phyloP scores from a whole-genome alignment of 2,113 vertebrate species.

The Bos indicus region DNA sequence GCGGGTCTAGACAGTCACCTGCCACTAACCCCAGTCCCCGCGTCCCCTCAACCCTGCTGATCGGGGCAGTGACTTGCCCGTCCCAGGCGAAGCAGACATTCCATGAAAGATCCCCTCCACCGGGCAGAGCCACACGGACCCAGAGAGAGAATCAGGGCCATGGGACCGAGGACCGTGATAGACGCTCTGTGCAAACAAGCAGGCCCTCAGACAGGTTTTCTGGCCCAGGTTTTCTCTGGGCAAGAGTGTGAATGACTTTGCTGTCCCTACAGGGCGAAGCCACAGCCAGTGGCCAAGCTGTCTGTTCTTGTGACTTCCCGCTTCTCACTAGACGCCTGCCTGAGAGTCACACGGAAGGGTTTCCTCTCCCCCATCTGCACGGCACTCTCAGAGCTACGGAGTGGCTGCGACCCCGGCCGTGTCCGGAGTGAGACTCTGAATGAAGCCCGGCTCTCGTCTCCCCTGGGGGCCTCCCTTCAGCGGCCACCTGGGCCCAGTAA shows the following conservation, averaged over 20 bases:
- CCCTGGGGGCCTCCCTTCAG: neutral
- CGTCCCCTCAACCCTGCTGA: neutral
- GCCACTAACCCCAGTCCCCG: neutral
- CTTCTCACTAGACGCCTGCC: neutral
- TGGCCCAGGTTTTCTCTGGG: neutral
- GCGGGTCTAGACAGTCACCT: neutral
- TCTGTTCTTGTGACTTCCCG: neutral
- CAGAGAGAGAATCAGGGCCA: neutral
- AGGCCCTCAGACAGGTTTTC: neutral
- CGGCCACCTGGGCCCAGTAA: neutral
- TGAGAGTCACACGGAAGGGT: neutral
- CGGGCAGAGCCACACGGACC: neutral
- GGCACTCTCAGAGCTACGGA: neutral
- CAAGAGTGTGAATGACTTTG: neutral
- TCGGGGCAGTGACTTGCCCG: neutral
- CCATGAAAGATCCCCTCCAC: neutral
- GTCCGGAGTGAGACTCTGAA: neutral
- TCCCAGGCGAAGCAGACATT: accelerated
- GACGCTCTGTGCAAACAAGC: neutral
- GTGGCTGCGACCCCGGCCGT: accelerated
- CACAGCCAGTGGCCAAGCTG: neutral
- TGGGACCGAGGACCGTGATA: neutral
- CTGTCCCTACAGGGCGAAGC: neutral
- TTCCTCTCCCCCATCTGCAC: neutral
- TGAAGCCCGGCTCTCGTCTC: accelerated